These are phyloP conservation scores for Aplysina aerophoba DNA, from an alignment of 37 sponge, comb jelly and placozoan species.

Conservation along the genomic window DNA sequence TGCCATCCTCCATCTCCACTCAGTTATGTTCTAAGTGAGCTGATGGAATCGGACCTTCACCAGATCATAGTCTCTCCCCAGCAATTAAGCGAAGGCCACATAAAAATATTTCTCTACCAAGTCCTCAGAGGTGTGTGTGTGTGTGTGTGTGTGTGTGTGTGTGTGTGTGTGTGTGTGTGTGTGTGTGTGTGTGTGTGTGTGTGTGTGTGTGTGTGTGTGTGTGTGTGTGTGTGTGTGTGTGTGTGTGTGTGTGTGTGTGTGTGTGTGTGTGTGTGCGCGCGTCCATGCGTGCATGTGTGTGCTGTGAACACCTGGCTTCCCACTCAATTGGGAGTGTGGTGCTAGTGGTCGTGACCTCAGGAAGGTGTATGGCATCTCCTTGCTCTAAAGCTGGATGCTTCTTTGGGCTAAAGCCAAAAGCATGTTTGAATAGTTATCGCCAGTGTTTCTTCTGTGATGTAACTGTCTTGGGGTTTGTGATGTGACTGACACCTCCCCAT, in stretches of 20 bases:
- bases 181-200: constrained; percentile 15
- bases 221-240: constrained; percentile 15
- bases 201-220: constrained; percentile 48
- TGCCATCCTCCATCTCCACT: background rate
- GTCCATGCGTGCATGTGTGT: background rate
- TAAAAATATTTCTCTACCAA: constrained; percentile 89
- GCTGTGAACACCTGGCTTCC: too few species aligned
- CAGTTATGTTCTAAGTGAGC: constrained; percentile 75
- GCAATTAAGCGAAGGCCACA: constrained; percentile 77
- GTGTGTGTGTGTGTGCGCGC: background rate
- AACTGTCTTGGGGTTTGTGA: too few species aligned
- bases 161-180: constrained; percentile 47
- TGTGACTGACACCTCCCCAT: background rate
- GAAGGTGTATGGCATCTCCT: too few species aligned
- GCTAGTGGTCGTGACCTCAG: too few species aligned
- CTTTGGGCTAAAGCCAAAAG: too few species aligned
- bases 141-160: constrained; percentile 31
- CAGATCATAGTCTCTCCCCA: constrained; percentile 83
- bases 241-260: constrained; percentile 22
- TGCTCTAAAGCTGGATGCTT: too few species aligned
- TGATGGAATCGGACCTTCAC: constrained; percentile 90
- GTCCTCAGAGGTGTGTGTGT: constrained; percentile 73
- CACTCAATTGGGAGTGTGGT: too few species aligned
- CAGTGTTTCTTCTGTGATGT: too few species aligned
- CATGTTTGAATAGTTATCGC: too few species aligned